Percentiles rank a stretch among this genome's conserved stretches.
Conservation (phyloP, 2,797 vertebrate species). For the Falco berigora region DNA sequence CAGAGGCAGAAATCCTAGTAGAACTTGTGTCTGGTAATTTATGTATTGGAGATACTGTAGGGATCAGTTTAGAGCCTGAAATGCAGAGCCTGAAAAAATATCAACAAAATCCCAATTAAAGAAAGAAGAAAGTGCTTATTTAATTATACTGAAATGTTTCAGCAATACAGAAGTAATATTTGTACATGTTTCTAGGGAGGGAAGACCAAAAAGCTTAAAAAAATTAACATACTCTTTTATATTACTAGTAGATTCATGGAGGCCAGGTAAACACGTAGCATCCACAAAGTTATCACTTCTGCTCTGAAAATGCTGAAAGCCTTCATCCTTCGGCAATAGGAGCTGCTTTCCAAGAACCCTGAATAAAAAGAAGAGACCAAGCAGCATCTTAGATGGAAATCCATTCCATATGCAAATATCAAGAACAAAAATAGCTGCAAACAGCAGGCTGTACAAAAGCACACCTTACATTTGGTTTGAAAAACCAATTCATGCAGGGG, state of each 20-base stretch:
- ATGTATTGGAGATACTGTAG: slow-evolving; percentile 24
- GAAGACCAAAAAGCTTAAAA: not conserved
- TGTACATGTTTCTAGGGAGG: not conserved
- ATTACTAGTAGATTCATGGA: slow-evolving; percentile 22
- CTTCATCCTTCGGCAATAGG: slow-evolving; percentile 75
- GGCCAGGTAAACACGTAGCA: not conserved
- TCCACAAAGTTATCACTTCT: not conserved
- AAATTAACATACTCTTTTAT: slow-evolving; percentile 72
- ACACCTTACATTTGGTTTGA: not conserved
- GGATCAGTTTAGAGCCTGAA: slow-evolving; percentile 74
- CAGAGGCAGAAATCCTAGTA: not conserved
- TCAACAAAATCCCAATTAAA: not conserved
- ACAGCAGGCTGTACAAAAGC: not conserved
- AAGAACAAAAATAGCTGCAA: not conserved
- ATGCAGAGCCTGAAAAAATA: slow-evolving; percentile 71
- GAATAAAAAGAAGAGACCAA: not conserved
- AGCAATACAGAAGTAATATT: not conserved
- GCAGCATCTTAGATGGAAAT: not conserved
- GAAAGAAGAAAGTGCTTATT: not conserved
- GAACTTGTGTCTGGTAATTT: not conserved
- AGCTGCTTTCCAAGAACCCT: slow-evolving; percentile 82
- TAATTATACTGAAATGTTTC: not conserved
- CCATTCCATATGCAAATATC: not conserved
- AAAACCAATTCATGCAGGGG: not conserved
- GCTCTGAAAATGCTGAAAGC: slow-evolving; percentile 75